phyloP scores from a whole-genome alignment of 2,888 invertebrate genomes.

The Dugesia japonica region DNA sequence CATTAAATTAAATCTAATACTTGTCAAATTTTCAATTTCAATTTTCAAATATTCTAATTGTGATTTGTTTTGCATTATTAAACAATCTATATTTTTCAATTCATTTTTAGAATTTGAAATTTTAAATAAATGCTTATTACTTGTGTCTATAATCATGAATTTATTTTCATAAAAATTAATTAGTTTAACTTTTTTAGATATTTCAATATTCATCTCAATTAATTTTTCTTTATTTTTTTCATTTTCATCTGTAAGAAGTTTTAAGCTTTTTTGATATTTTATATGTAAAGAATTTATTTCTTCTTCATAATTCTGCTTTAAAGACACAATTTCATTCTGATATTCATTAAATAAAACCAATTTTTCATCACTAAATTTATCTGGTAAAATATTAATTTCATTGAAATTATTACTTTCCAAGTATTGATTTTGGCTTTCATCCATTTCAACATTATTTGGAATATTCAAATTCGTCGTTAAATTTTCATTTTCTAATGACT shows the following conservation, averaged over 20 bases:
- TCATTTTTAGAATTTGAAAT: background rate
- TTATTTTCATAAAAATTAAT: background rate
- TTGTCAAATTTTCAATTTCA: background rate
- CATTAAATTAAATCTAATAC: background rate
- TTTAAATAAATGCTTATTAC: too few relatives aligned
- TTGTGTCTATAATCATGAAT: too few relatives aligned
- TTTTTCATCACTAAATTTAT: background rate
- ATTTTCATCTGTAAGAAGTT: too few relatives aligned
- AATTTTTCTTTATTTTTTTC: background rate
- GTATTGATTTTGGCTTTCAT: constrained; percentile 5
- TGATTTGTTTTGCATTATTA: background rate
- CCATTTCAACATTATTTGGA: background rate
- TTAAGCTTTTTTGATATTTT: background rate
- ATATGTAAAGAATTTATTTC: background rate
- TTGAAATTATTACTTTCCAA: constrained; percentile 11
- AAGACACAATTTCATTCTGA: background rate
- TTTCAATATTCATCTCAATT: background rate
- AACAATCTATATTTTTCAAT: background rate
- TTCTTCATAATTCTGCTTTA: constrained; percentile 9
- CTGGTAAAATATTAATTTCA: background rate
- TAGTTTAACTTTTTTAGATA: background rate
- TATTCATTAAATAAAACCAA: background rate
- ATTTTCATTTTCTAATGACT: too few relatives aligned
- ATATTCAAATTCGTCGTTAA: too few relatives aligned
- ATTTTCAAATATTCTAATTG: background rate